Evolutionary conservation across 92 coral and sea anemone species (phyloP).

Genomic region (Umimayanthus kanabou): DNA sequence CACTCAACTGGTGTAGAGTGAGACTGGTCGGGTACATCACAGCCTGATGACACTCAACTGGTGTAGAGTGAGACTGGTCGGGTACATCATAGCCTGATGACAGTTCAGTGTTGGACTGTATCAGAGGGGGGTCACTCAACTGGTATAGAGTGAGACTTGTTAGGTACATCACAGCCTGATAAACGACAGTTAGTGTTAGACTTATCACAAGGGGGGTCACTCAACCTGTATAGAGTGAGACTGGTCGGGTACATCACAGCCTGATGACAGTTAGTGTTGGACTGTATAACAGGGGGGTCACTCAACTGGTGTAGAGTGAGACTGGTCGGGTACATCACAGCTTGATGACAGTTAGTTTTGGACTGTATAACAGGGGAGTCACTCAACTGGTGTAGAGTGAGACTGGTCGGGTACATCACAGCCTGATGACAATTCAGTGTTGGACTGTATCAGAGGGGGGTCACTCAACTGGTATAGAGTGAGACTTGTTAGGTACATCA

Average conservation of each 20-base stretch:
- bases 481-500: too few species aligned
- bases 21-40: too few species aligned
- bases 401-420: background rate
- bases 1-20: constrained; percentile 13
- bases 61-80: constrained; percentile 25
- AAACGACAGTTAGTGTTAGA: too few species aligned
- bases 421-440: too few species aligned
- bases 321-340: too few species aligned
- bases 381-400: background rate
- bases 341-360: too few species aligned
- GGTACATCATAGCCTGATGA: constrained; percentile 16
- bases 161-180: too few species aligned
- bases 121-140: background rate
- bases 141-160: background rate
- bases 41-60: too few species aligned
- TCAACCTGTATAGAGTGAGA: constrained; percentile 32
- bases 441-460: too few species aligned
- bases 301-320: constrained; percentile 10
- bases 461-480: constrained; percentile 2
- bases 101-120: too few species aligned
- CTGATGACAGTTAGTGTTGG: background rate
- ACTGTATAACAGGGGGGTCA: too few species aligned
- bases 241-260: constrained; percentile 40
- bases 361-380: too few species aligned
- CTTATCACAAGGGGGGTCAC: constrained; percentile 33